Base-by-base conservation (phyloP, 2,888 invertebrate species). In the Oasisia sp. region DNA sequence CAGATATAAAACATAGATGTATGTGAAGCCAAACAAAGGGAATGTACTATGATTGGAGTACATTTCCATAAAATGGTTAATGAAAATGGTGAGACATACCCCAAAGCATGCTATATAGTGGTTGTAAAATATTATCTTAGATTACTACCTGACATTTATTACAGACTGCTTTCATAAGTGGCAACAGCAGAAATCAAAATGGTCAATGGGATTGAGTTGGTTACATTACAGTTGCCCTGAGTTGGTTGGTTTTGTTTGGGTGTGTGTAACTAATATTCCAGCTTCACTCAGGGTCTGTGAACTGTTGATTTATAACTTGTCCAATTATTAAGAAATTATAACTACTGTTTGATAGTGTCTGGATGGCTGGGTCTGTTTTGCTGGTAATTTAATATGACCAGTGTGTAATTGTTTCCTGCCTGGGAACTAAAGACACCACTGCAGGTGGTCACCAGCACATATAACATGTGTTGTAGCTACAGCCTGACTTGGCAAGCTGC, bases 401-500 rank as follows among this genome's bases (percentile, higher is more conserved):
- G 27, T 74, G 74, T 74, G 19, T 74, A 74, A 74, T 19, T 74
- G 74, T 27, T n/a, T 74, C 74, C 74, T 27, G 74, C 74, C 74
- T n/a, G 27, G 19, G 7, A 74, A n/a, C 74, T 74, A 74, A 50
- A 50, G 74, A 74, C 74, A 74, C 74, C 27, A 27, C 12, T 8
- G 50, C 50, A 50, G 8, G 14, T 50, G 50, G 50, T 50, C 12
- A 50, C 9, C 50, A 14, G 19, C 74, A 74, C 74, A 74, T 19
- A 74, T 74, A 74, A 74, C 74, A 50, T 14, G 14, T 50, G 50
- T 74, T 74, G 74, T 74, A 74, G 74, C 27, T 74, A 74, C 74
- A 74, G 74, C 74, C 74, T 74, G 74, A 27, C 74, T 74, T 74
- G n/a, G 74, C 74, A 74, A 74, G 74, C 74, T 74, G 74, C 74